Percentiles rank a stretch among this genome's conserved stretches.
These are phyloP conservation scores for Galago senegalensis DNA, from an alignment of 2,797 vertebrate genomes.

Conservation along the genomic window DNA sequence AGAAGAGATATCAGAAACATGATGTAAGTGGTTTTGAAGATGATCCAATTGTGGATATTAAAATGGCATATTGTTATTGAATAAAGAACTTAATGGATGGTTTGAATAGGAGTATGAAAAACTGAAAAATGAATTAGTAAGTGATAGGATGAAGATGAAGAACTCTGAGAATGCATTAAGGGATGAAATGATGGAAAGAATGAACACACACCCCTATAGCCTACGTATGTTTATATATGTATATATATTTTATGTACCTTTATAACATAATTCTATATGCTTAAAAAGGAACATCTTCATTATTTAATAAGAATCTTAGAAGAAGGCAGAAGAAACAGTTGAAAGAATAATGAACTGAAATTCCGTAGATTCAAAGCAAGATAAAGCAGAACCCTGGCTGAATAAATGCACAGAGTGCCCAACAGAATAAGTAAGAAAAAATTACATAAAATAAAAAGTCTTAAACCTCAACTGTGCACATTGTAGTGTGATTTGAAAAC, in stretches of 20 bases:
- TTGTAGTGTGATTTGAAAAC: neutral
- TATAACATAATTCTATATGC: neutral
- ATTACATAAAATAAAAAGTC: neutral
- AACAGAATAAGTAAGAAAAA: neutral
- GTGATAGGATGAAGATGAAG: neutral
- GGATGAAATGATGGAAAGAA: neutral
- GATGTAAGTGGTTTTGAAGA: neutral
- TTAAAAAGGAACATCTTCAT: neutral
- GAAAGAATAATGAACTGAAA: neutral
- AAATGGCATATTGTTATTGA: neutral
- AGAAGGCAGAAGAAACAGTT: neutral
- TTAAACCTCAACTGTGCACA: neutral
- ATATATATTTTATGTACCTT: neutral
- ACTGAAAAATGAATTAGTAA: neutral
- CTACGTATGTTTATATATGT: neutral
- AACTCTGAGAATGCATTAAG: neutral
- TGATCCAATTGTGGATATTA: neutral
- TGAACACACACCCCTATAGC: neutral
- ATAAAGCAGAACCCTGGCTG: neutral
- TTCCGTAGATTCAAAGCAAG: slow-evolving; percentile 27
- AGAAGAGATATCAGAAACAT: neutral
- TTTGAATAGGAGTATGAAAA: neutral
- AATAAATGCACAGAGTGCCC: neutral
- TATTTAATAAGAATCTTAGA: neutral
- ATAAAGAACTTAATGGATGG: neutral